Evolutionary conservation across 2,113 vertebrate genomes (phyloP).

Genomic region (Pedetes capensis): DNA sequence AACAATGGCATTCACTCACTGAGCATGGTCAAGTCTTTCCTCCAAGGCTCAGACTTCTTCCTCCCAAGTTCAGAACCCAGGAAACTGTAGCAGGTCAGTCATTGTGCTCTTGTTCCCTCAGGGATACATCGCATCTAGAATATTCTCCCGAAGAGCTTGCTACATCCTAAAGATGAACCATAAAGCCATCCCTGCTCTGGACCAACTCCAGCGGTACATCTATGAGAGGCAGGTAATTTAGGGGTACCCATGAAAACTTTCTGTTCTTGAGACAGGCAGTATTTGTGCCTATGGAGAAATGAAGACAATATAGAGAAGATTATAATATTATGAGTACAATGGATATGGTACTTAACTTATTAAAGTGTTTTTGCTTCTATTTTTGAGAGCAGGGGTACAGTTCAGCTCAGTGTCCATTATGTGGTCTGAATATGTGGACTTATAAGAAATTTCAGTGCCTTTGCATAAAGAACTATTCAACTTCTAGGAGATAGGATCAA

Average conservation of each 20-base stretch:
- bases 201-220: conserved; percentile 64
- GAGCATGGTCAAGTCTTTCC: neutral
- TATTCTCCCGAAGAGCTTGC: conserved; percentile 80
- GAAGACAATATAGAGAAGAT: neutral
- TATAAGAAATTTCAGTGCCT: neutral
- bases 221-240: conserved; percentile 81
- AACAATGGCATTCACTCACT: neutral
- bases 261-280: neutral
- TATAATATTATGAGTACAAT: neutral
- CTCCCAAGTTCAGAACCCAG: neutral
- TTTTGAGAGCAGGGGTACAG: neutral
- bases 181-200: conserved; percentile 66
- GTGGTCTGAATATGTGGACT: neutral
- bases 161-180: conserved; percentile 82
- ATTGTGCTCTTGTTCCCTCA: conserved; percentile 48
- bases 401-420: neutral
- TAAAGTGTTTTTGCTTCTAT: neutral
- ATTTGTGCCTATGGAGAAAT: neutral
- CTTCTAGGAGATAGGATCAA: neutral
- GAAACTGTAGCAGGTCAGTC: neutral
- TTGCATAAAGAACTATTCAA: neutral
- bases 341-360: neutral
- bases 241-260: neutral
- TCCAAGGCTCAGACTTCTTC: rapidly evolving
- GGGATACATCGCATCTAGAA: conserved; percentile 80